Evolutionary conservation across 2,797 vertebrate species (phyloP), one percentile per base, ranked within the genome.

Genomic region (Phataginus tetradactyla): DNA sequence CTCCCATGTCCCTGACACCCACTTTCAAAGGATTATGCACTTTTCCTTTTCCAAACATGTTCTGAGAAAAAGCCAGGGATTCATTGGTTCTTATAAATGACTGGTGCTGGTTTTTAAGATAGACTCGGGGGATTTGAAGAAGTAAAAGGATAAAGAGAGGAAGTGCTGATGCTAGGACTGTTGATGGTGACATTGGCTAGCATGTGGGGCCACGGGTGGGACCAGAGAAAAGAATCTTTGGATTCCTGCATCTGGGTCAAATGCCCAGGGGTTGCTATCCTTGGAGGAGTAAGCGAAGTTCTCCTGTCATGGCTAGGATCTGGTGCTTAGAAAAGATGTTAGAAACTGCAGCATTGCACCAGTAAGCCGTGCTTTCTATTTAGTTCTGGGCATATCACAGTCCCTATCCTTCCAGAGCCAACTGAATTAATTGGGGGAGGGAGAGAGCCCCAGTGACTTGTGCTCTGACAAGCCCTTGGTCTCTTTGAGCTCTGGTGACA

Each of bases 401-500:
- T 69, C 39, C 79, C 66, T 51, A 86, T 45, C 92, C 94, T 91
- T 90, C 83, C 61, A 63, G 95, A 93, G 89, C 83, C 79, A 89
- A 69, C 94, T 95, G 97, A 97, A 97, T 98, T 97, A 95, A 97
- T 97, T 96, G 95, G 79, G 95, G 77, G 81, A 96, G 79, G 79
- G 75, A 86, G 66, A 91, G 93, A 68, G 75, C 97, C 97, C 91
- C 59, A 75, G 96, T 91, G 97, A 96, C 97, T 97, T 71, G n/a
- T 69, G 91, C 79, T 96, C 96, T 97, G 97, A 96, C 97, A 97
- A 95, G 97, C 89, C 94, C 97, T 96, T 51, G 91, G 96, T 96
- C 94, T 97, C 96, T 96, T 66, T 96, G 96, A 95, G 96, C 75
- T 84, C 86, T 0, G 0, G 92, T 97, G 97, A 98, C 96, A 98